Conservation (phyloP, 2,113 vertebrate species). For the Glareola pratincola region DNA sequence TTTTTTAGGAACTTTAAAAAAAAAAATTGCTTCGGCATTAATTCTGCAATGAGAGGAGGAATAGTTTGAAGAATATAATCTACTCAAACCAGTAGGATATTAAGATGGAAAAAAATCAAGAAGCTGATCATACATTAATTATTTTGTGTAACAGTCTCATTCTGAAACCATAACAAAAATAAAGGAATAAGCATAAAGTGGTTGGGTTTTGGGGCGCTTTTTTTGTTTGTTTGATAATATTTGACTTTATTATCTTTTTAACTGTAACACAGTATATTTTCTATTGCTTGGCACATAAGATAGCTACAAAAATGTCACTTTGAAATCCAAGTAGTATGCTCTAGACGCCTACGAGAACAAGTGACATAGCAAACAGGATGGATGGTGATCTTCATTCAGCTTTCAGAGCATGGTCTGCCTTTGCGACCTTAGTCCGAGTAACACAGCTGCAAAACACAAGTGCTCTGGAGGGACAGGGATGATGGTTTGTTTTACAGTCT, state of each 20-base stretch:
- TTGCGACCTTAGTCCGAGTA: neutral
- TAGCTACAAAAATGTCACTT: neutral
- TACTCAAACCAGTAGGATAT: neutral
- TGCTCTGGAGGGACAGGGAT: neutral
- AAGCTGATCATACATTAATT: neutral
- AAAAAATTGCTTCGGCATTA: neutral
- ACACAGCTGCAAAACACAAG: neutral
- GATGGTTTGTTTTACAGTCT: neutral
- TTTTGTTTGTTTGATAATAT: neutral
- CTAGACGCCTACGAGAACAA: neutral
- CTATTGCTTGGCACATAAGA: neutral
- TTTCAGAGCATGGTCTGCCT: neutral
- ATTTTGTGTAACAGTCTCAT: neutral
- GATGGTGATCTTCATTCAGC: neutral
- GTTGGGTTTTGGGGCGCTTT: neutral
- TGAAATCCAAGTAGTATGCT: neutral
- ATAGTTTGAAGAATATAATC: neutral
- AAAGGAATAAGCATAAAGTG: neutral
- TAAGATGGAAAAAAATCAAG: neutral
- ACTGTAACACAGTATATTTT: neutral
- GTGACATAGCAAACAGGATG: neutral
- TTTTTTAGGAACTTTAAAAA: neutral
- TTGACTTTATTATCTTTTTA: neutral
- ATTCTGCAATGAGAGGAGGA: neutral
- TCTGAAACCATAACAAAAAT: neutral